Conservation (phyloP, 1,140 invertebrate species). For the Trichogramma pretiosum region DNA sequence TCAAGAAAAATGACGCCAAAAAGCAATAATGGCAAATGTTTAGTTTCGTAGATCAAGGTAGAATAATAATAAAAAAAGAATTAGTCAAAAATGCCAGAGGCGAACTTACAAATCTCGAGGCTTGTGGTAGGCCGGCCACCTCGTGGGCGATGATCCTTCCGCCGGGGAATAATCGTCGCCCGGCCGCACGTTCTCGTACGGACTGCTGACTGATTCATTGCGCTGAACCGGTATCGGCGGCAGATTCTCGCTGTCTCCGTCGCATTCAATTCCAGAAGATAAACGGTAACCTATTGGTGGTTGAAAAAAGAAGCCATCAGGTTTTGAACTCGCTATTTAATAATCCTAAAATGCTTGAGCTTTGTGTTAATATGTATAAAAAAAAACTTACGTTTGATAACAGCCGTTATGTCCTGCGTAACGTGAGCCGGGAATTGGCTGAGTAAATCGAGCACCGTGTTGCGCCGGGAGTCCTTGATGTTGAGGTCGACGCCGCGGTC, state of each 20-base stretch:
- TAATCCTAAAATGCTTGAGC: too few species aligned
- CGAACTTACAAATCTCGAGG: conserved; percentile 53
- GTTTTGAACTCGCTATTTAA: too few species aligned
- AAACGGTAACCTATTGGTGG: conserved; percentile 39
- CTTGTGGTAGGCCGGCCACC: conserved; percentile 52
- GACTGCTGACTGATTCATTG: conserved; percentile 51
- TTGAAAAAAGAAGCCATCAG: too few species aligned
- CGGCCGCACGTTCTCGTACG: conserved; percentile 56
- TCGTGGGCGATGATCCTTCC: conserved; percentile 49
- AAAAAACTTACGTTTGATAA: conserved; percentile 72
- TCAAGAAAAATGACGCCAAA: too few species aligned
- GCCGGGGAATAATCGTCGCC: conserved; percentile 44
- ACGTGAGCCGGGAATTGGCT: conserved; percentile 80
- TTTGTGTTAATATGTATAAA: too few species aligned
- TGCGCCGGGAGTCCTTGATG: conserved; percentile 65
- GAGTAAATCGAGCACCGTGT: conserved; percentile 81
- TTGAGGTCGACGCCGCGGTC: conserved; percentile 74
- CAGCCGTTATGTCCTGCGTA: conserved; percentile 72
- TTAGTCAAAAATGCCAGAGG: not conserved
- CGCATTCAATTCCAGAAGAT: conserved; percentile 45
- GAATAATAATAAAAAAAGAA: not conserved
- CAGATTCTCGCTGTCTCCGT: conserved; percentile 48
- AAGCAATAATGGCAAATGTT: too few species aligned
- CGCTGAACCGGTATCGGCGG: conserved; percentile 51
- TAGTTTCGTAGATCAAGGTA: not conserved